phyloP scores from a whole-genome alignment of 2,888 invertebrate genomes.

The Acanthoscelides obtectus region DNA sequence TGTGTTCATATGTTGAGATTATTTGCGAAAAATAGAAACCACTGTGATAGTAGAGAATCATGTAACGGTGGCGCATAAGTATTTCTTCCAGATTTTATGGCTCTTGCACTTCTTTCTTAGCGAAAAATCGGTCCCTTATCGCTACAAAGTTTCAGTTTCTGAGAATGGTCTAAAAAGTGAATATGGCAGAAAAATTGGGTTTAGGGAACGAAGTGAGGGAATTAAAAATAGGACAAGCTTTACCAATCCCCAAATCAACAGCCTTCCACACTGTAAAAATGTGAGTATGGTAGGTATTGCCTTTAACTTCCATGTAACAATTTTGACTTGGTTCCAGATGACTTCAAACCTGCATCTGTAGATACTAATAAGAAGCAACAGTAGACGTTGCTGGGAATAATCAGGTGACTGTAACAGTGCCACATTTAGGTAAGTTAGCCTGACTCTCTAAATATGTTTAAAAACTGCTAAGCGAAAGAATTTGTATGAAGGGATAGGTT shows the following conservation, averaged over 20 bases:
- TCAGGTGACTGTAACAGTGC: conserved; percentile 89
- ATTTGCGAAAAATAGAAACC: conserved; percentile 5
- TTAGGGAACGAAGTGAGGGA: conserved; percentile 79
- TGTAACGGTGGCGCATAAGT: not conserved
- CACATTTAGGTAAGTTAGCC: conserved; percentile 73
- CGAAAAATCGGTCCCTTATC: not conserved
- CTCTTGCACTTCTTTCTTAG: not conserved
- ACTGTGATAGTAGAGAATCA: not conserved
- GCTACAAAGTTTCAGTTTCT: not conserved
- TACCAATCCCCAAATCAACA: conserved; percentile 71
- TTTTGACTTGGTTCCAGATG: conserved; percentile 64
- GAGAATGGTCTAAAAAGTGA: conserved; percentile 20
- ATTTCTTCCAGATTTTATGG: conserved; percentile 3
- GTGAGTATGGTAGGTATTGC: conserved; percentile 58
- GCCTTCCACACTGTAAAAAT: conserved; percentile 89
- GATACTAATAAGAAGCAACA: conserved; percentile 85
- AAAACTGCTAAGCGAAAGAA: too few species aligned
- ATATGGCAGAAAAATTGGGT: conserved; percentile 74
- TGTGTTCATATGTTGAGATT: conserved; percentile 29
- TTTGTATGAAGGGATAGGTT: too few species aligned
- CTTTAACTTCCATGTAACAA: not conserved
- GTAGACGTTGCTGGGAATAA: conserved; percentile 87
- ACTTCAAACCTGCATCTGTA: conserved; percentile 97
- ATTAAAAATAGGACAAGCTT: conserved; percentile 85
- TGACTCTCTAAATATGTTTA: too few species aligned